Evolutionary conservation across 2,888 invertebrate species (phyloP), one percentile per base, ranked within the genome.

Genomic region (Petrolisthes manimaculis): DNA sequence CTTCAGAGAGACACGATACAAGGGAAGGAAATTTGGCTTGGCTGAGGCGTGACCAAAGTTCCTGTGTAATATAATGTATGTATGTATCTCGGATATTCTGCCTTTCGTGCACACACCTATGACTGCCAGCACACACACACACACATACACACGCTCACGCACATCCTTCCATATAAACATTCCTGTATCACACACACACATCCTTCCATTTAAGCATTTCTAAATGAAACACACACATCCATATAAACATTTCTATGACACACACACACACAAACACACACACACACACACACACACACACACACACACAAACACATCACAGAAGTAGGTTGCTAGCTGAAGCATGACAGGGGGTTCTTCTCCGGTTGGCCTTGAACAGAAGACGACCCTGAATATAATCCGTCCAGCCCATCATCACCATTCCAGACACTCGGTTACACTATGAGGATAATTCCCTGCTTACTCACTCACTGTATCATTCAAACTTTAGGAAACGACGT

Each of bases 171-270:
- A 61, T 18, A 61, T 18, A 61, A 9, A 61, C 61, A 61, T 61
- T 51, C 4, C 9, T 12, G 5, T 51, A 78, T 12, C 51, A 79
- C 54, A 82, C 51, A 82, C 69, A 82, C 24, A 83, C 71, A 71
- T 5, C 18, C 24, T n/a, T 24, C 18, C 75, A n/a, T 9, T 2
- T 24, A 14, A 9, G 3, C 24, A 21, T 9, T n/a, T 9, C 14
- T 21, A 21, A 1, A 75, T 21, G 24, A 75, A 18, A 67, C 67
- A 67, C n/a, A 67, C 37, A 75, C 21, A 78, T 37, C 24, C 18
- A 78, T 37, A 78, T 75, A 75, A 9, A 75, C 24, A 75, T 75
- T 75, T 2, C 75, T n/a, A 14, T 3, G 3, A 3, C 3, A 75
- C 2, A 75, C 4, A 75, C 75, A 75, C 75, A 75, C 75, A 75